Percentiles rank a stretch among this genome's conserved stretches.
Evolutionary conservation across 2,888 invertebrate genomes (phyloP).

Genomic region (Epistrophe eligans): DNA sequence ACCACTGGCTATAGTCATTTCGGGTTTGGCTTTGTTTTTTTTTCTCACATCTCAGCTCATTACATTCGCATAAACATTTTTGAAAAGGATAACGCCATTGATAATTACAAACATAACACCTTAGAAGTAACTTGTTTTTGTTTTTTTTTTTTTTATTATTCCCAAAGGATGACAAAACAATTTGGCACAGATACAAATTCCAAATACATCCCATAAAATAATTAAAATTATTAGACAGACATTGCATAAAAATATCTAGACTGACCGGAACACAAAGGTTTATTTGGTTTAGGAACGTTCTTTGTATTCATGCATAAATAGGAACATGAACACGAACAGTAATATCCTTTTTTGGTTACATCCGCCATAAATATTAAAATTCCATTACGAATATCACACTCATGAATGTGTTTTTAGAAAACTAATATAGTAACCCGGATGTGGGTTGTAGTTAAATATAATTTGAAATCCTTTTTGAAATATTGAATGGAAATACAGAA

Average conservation of each 20-base stretch:
- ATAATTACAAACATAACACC: constrained; percentile 27
- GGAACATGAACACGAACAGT: neutral
- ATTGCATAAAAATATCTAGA: constrained; percentile 7
- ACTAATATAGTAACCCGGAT: constrained; percentile 1
- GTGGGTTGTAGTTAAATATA: neutral
- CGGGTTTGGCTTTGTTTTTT: neutral
- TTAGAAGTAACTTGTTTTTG: neutral
- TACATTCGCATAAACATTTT: neutral
- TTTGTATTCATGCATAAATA: neutral
- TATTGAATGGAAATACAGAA: neutral
- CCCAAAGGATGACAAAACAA: constrained; percentile 5
- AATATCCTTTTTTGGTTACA: constrained; percentile 7
- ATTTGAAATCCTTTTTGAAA: neutral
- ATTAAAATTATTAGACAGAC: constrained; percentile 17
- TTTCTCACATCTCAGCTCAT: neutral
- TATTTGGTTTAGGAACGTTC: neutral
- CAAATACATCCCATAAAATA: constrained; percentile 13
- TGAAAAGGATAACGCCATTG: constrained; percentile 22
- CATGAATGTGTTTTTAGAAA: constrained; percentile 8
- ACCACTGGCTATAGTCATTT: neutral
- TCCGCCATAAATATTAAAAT: constrained; percentile 25
- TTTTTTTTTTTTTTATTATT: constrained; percentile 4
- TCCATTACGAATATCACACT: constrained; percentile 12
- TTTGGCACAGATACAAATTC: neutral
- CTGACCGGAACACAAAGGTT: neutral